A percentile compares a stretch with the other conserved stretches of the same genome.
Conservation (phyloP, 2,888 invertebrate species). For the Tiliacea aurago region DNA sequence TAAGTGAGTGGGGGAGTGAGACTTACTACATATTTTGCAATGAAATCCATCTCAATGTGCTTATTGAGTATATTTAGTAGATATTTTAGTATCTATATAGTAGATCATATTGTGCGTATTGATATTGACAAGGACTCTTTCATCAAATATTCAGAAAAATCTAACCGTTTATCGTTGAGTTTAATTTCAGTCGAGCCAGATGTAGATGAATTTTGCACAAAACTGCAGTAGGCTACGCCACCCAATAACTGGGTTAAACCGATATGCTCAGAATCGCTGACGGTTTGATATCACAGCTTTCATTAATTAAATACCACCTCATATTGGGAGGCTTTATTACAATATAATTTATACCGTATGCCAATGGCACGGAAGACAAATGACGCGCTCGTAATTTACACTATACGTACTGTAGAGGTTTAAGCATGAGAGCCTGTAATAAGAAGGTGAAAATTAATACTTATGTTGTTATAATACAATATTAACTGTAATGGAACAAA, state of each 20-base stretch:
- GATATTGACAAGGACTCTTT: neutral
- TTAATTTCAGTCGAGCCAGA: neutral
- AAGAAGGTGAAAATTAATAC: neutral
- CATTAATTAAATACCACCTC: constrained; percentile 10
- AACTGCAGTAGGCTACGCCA: neutral
- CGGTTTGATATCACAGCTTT: constrained; percentile 14
- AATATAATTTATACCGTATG: neutral
- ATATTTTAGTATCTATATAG: neutral
- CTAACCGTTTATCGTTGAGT: neutral
- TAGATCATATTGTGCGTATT: neutral
- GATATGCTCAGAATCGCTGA: constrained; percentile 21
- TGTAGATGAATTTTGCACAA: neutral
- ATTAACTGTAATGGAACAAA: constrained; percentile 3
- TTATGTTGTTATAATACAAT: neutral
- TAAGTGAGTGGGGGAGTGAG: too few relatives aligned
- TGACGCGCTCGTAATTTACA: neutral
- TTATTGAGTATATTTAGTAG: too few relatives aligned
- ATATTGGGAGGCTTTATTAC: neutral
- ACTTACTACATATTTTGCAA: too few relatives aligned
- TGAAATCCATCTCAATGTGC: too few relatives aligned
- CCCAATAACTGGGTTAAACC: constrained; percentile 29
- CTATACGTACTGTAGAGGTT: neutral
- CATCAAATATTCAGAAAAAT: neutral
- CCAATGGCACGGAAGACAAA: neutral
- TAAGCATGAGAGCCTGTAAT: too few relatives aligned